Conservation (phyloP, 2,113 vertebrate species). For the Clarias macrocephalus region DNA sequence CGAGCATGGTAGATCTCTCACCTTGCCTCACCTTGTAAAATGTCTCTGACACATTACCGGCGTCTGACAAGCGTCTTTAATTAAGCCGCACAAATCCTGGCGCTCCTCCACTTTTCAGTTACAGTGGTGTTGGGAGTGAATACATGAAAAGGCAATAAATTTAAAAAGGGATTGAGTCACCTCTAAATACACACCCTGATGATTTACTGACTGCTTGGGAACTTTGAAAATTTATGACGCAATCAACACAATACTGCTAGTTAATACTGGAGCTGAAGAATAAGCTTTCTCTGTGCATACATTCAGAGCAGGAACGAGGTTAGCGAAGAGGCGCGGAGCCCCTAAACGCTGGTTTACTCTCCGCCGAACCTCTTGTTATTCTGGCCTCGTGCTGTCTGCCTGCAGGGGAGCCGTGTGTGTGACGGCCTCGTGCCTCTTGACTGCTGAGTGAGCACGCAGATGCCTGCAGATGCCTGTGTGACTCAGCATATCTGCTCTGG, state of each 20-base stretch:
- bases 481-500: conserved; percentile 28
- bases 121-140: background rate
- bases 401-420: conserved; percentile 35
- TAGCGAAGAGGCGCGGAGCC: background rate
- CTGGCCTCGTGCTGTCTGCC: conserved; percentile 39
- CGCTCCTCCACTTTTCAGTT: background rate
- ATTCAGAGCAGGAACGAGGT: background rate
- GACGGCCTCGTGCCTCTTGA: conserved; percentile 19
- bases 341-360: conserved; percentile 20
- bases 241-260: background rate
- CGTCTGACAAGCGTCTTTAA: conserved; percentile 12
- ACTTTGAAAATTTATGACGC: background rate
- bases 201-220: background rate
- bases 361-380: conserved; percentile 37
- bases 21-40: background rate
- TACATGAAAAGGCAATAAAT: background rate
- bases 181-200: background rate
- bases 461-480: conserved; percentile 32
- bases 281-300: background rate
- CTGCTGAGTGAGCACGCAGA: conserved; percentile 29
- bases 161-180: background rate
- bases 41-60: background rate
- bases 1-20: background rate
- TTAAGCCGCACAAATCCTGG: background rate
- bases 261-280: background rate